Base-by-base conservation (phyloP, 2,113 vertebrate species). In the Oxyruncus cristatus region DNA sequence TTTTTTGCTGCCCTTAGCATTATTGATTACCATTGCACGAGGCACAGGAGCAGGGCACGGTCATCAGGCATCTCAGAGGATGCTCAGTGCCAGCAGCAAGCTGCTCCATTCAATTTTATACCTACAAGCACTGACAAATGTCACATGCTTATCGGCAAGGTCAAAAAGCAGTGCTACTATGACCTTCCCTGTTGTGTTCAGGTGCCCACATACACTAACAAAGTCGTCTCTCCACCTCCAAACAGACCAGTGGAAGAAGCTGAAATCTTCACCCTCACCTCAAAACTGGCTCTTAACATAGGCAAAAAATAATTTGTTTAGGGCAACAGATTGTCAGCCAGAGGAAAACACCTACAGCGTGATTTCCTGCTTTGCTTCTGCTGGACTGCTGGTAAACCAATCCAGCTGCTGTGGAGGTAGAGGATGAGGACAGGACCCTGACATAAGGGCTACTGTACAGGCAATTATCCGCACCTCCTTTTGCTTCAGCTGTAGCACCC, bases 41-140 rank as follows among this genome's bases (percentile, higher is more conserved):
- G 75, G 23, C 18, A 24, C 0, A 1, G 21, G 42, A 84, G 52
- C 19, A 77, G 12, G n/a, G 17, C 26, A 49, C 0, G 4, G 8
- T 27, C 39, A 63, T 47, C 46, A 47, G 47, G 65, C 47, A 42
- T 3, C 33, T 79, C n/a, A 52, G 75, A 85, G 58, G 35, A 37
- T 18, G 24, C 32, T 80, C 5, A 2, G 21, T 3, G 2, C 8
- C 53, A 83, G 39, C 35, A 61, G 53, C 0, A 0, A 79, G 35
- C 55, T 75, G 20, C 23, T 85, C 44, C 66, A 33, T 46, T 67
- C 28, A 30, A 4, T 65, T 20, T 44, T 30, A 30, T 68, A 39
- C 39, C 85, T 59, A 27, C 1, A 0, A 50, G 62, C 15, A 20
- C 50, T 17, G 33, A 44, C 63, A 85, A 72, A 19, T 10, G 4